A percentile compares a stretch with the other conserved stretches of the same genome.
Evolutionary conservation across 2,888 invertebrate genomes (phyloP).

Genomic region (Rosalia funebris): DNA sequence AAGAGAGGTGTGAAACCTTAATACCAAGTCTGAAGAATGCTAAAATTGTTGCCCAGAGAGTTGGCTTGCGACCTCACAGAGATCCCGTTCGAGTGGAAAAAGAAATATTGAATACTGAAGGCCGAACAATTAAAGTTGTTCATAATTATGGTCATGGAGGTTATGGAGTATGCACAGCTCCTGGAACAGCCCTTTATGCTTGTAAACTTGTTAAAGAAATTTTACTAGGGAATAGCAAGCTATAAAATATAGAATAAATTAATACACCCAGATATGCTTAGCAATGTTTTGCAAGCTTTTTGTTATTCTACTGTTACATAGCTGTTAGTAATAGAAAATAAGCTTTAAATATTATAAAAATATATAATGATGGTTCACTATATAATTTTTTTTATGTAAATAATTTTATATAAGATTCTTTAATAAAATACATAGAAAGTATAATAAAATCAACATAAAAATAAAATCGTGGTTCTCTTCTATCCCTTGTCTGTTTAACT

Average conservation of each 20-base stretch:
- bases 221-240: conserved; percentile 59
- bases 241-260: too few species aligned
- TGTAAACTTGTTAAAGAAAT: conserved; percentile 74
- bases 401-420: too few species aligned
- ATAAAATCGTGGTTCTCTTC: too few species aligned
- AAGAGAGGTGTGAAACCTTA: conserved; percentile 79
- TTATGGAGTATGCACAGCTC: conserved; percentile 89
- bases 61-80: conserved; percentile 87
- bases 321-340: too few species aligned
- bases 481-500: too few species aligned
- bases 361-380: too few species aligned
- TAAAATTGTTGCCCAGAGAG: conserved; percentile 72
- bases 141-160: conserved; percentile 97
- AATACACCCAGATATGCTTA: too few species aligned
- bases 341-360: too few species aligned
- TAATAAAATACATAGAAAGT: too few species aligned
- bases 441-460: too few species aligned
- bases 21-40: conserved; percentile 77
- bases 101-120: conserved; percentile 64
- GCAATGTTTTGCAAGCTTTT: not conserved
- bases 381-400: too few species aligned
- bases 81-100: conserved; percentile 77
- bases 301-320: too few species aligned
- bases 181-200: conserved; percentile 85
- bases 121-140: conserved; percentile 72